Evolutionary conservation across 2,888 invertebrate genomes (phyloP).

Genomic region (Eulithis testata): DNA sequence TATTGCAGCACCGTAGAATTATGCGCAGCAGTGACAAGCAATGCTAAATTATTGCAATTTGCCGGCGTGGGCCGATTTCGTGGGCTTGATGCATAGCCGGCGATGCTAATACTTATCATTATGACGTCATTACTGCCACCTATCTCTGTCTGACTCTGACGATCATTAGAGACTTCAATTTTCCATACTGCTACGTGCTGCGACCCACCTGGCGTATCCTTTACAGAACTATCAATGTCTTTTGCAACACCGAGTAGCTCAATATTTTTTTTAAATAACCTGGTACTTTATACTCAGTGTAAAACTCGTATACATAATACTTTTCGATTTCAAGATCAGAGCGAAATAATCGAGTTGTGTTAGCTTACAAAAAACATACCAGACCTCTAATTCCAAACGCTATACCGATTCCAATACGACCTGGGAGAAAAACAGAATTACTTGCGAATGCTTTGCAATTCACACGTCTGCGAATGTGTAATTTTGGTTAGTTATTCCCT

Average conservation of each 20-base stretch:
- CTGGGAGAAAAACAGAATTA: conserved; percentile 6
- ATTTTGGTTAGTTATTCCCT: conserved; percentile 24
- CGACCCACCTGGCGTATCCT: conserved; percentile 9
- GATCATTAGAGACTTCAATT: conserved; percentile 22
- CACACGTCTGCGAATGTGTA: conserved; percentile 27
- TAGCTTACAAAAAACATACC: too few relatives aligned
- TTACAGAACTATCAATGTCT: not conserved
- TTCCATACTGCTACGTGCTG: conserved; percentile 21
- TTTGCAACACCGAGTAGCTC: not conserved
- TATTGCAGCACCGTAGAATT: conserved; percentile 41
- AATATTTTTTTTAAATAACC: not conserved
- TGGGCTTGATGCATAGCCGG: conserved; percentile 54
- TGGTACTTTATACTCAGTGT: too few relatives aligned
- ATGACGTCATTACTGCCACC: conserved; percentile 42
- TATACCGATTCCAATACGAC: not conserved
- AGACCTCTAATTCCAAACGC: not conserved
- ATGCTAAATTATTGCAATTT: conserved; percentile 60
- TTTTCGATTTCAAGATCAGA: too few relatives aligned
- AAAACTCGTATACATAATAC: too few relatives aligned
- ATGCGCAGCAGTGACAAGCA: conserved; percentile 49
- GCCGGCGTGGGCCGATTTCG: conserved; percentile 55
- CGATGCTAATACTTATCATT: conserved; percentile 51
- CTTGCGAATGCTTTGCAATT: conserved; percentile 29
- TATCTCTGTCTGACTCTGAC: conserved; percentile 27
- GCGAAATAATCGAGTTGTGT: too few relatives aligned